A percentile compares a stretch with the other conserved stretches of the same genome.
Conservation (phyloP, 2,888 invertebrate genomes). For the Meteorus cinctellus region DNA sequence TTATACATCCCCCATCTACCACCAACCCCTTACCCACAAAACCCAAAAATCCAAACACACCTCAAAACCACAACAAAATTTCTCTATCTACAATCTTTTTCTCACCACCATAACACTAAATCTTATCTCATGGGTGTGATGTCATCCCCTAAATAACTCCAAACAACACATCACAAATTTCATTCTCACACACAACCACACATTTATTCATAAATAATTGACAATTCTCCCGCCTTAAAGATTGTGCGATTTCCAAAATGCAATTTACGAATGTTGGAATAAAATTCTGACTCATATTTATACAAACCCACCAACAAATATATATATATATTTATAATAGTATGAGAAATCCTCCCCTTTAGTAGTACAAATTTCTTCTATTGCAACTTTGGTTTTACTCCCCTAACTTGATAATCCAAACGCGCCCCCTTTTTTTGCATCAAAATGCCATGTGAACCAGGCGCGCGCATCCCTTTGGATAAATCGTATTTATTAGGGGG, state of each 20-base stretch:
- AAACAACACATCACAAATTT: neutral
- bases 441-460: conserved; percentile 5
- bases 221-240: conserved; percentile 2
- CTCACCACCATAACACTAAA: neutral
- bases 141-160: neutral
- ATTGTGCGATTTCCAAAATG: neutral
- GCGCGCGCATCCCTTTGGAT: conserved; percentile 11
- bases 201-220: conserved; percentile 10
- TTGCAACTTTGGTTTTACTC: neutral
- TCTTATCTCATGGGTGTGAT: neutral
- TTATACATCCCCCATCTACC: no score
- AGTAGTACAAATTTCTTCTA: neutral
- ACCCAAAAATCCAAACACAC: no score
- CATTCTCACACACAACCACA: neutral
- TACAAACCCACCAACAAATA: neutral
- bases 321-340: neutral
- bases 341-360: neutral
- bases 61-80: no score
- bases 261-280: neutral
- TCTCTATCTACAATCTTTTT: neutral
- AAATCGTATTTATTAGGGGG: conserved; percentile 8
- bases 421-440: neutral
- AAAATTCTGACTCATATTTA: neutral
- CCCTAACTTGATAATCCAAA: conserved; percentile 2
- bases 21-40: no score